These are phyloP conservation scores for Triplophysa tibetana DNA, from an alignment of 2,113 vertebrate genomes.

Conservation along the genomic window DNA sequence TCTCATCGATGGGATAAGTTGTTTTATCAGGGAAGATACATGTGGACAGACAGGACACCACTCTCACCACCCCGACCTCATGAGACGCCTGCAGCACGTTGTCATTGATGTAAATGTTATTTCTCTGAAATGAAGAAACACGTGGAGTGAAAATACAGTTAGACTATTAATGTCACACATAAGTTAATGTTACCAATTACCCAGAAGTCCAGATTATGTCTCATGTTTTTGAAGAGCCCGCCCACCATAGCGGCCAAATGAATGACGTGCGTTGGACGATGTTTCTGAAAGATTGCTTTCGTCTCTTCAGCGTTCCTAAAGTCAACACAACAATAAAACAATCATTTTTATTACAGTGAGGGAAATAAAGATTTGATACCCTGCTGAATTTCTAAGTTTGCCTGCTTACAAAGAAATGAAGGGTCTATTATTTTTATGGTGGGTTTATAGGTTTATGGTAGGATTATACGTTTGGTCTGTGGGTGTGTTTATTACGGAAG, in stretches of 20 bases:
- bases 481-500: no score
- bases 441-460: no score
- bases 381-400: no score
- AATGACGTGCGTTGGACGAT: constrained; percentile 90
- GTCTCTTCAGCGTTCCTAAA: constrained; percentile 78
- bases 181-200: constrained; percentile 64
- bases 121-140: constrained; percentile 33
- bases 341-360: no score
- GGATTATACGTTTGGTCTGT: neutral
- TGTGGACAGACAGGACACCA: constrained; percentile 88
- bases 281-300: constrained; percentile 78
- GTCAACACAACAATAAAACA: neutral
- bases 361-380: no score
- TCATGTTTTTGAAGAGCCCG: constrained; percentile 93
- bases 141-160: neutral
- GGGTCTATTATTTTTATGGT: no score
- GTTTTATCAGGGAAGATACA: constrained; percentile 90
- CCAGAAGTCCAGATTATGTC: constrained; percentile 93
- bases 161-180: neutral
- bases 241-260: constrained; percentile 97
- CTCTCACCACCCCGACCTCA: constrained; percentile 72
- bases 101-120: constrained; percentile 85
- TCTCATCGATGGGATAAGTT: constrained; percentile 86
- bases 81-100: constrained; percentile 84
- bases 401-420: no score